Evolutionary conservation across 2,797 vertebrate species (phyloP).

Genomic region (Ceryle rudis): DNA sequence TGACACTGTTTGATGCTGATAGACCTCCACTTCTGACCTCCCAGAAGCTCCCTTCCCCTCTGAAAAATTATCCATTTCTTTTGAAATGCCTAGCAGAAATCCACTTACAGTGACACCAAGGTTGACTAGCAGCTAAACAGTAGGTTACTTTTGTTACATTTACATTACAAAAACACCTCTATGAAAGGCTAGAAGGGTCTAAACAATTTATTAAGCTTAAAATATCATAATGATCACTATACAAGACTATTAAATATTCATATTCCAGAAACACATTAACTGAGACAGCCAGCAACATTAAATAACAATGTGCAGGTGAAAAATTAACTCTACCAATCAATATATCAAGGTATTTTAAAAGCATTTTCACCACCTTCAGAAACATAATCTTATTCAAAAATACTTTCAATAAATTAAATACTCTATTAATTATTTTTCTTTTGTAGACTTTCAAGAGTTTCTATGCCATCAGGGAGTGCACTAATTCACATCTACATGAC

Average conservation of each 20-base stretch:
- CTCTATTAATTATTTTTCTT: constrained; percentile 25
- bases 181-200: constrained; percentile 13
- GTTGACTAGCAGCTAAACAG: not conserved
- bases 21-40: not conserved
- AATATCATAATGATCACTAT: constrained; percentile 20
- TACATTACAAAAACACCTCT: not conserved
- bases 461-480: not conserved
- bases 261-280: constrained; percentile 52
- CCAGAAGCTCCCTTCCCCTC: not conserved
- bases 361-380: constrained; percentile 31
- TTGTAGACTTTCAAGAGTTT: constrained; percentile 29
- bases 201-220: constrained; percentile 46
- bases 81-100: not conserved
- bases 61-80: not conserved
- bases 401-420: constrained; percentile 31
- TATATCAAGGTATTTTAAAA: constrained; percentile 63
- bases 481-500: constrained; percentile 18
- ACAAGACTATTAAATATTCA: constrained; percentile 51
- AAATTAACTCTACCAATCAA: constrained; percentile 60
- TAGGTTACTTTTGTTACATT: not conserved
- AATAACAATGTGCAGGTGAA: constrained; percentile 59
- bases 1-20: not conserved
- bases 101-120: not conserved
- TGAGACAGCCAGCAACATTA: constrained; percentile 44
- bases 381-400: constrained; percentile 19